Base-by-base conservation (phyloP, 92 coral and sea anemone genomes). In the Micromussa lordhowensis region DNA sequence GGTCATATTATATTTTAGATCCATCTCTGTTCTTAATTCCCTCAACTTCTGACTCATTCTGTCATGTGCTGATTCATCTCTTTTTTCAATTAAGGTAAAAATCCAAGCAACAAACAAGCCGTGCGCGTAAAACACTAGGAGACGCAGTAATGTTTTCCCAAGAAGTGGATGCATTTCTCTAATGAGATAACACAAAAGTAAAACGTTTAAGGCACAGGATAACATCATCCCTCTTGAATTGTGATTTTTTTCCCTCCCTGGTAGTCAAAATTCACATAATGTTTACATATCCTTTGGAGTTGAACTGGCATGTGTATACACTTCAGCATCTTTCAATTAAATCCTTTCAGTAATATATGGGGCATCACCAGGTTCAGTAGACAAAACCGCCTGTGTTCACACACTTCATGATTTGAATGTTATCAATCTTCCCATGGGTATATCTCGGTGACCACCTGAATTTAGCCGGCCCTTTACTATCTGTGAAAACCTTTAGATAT, bases 71-170 rank as follows among this genome's bases (percentile, higher is more conserved):
- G 82, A 18, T 66, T 91, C 93, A 16, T 87, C 93, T 75, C 75
- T 82, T 64, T 28, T 66, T 69, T 91, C 93, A 38, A 91, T 87
- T 9, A 87, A 18, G 77, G 83, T 87, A 29, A 91, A 91, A 35
- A 91, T 78, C 93, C 92, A 91, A 54, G 87, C 82, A 9, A 85
- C 85, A 10, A 91, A 26, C 64, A 87, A 49, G 2, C 88, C 93
- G 29, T 91, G 87, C 32, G 82, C 55, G 66, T 74, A 71, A 59
- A 71, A 76, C 21, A 88, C 31, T 11, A 31, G 11, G 55, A 82
- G 58, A 11, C 89, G 82, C 28, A 76, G 34, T 29, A 85, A 10
- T 11, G 75, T 11, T 68, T 85, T 85, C 28, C 24, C 15, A 12
- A 85, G 89, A 59, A 85, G 83, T 34, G 59, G 28, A 59, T 76